These are phyloP conservation scores for Asteroscopus sphinx DNA, from an alignment of 2,888 invertebrate species.

Conservation along the genomic window DNA sequence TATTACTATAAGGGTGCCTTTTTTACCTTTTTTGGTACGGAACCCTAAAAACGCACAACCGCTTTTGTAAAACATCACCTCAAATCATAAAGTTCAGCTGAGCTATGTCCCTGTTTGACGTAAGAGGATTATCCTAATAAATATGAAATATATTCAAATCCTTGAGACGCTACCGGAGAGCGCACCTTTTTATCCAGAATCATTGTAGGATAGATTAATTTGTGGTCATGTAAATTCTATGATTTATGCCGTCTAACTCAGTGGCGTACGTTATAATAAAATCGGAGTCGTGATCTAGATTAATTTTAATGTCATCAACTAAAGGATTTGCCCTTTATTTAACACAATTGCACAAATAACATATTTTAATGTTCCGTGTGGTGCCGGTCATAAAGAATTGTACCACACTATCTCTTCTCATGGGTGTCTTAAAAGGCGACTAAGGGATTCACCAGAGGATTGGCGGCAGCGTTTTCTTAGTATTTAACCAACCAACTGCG, in stretches of 20 bases:
- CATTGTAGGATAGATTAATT: constrained; percentile 60
- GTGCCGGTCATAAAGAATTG: too few species aligned
- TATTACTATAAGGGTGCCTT: too few species aligned
- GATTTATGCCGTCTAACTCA: constrained; percentile 52
- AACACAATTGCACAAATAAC: too few species aligned
- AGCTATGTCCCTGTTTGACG: constrained; percentile 62
- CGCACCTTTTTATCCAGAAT: constrained; percentile 62
- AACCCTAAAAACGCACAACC: constrained; percentile 31
- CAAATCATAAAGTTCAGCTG: constrained; percentile 61
- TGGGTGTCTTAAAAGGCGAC: too few species aligned
- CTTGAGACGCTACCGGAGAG: constrained; percentile 61
- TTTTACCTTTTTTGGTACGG: not conserved
- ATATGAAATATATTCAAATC: constrained; percentile 78
- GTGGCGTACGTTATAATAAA: constrained; percentile 35
- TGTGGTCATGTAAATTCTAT: constrained; percentile 56
- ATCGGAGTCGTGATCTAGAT: constrained; percentile 18
- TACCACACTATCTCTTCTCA: too few species aligned
- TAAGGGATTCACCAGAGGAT: too few species aligned
- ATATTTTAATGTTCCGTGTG: too few species aligned
- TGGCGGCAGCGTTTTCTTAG: too few species aligned
- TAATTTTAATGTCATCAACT: constrained; percentile 7
- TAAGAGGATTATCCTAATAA: constrained; percentile 85
- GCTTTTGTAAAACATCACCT: constrained; percentile 58
- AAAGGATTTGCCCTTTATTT: too few species aligned
- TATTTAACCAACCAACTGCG: too few species aligned